Evolutionary conservation across 2,113 vertebrate genomes (phyloP).

Genomic region (Trachemys scripta): DNA sequence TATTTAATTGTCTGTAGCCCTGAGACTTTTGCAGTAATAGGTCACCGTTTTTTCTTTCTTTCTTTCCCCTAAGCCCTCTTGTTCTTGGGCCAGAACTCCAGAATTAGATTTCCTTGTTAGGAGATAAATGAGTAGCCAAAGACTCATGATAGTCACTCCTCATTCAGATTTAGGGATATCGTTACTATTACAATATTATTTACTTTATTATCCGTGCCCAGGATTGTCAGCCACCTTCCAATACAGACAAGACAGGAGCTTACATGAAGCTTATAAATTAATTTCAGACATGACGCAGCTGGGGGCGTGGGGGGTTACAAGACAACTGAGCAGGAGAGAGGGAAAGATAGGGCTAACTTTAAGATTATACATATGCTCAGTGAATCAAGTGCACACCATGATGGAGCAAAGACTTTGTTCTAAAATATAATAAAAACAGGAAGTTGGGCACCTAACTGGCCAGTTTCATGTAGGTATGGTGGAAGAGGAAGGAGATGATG

Average conservation of each 20-base stretch:
- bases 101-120: not conserved
- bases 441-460: not conserved
- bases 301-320: not conserved
- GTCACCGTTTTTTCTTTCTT: not conserved
- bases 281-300: not conserved
- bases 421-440: not conserved
- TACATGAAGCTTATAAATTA: not conserved
- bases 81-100: not conserved
- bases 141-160: not conserved
- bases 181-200: not conserved
- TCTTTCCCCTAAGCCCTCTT: not conserved
- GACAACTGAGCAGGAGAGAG: not conserved
- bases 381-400: not conserved
- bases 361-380: not conserved
- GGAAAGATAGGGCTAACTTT: not conserved
- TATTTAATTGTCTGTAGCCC: not conserved
- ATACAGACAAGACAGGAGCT: not conserved
- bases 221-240: not conserved
- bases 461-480: not conserved
- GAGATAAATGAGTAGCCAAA: not conserved
- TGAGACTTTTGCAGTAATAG: not conserved
- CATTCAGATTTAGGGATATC: accelerated
- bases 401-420: not conserved
- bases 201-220: not conserved
- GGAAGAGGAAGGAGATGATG: not conserved